Base-by-base conservation (phyloP, 2,113 vertebrate species). In the Serilophus lunatus region DNA sequence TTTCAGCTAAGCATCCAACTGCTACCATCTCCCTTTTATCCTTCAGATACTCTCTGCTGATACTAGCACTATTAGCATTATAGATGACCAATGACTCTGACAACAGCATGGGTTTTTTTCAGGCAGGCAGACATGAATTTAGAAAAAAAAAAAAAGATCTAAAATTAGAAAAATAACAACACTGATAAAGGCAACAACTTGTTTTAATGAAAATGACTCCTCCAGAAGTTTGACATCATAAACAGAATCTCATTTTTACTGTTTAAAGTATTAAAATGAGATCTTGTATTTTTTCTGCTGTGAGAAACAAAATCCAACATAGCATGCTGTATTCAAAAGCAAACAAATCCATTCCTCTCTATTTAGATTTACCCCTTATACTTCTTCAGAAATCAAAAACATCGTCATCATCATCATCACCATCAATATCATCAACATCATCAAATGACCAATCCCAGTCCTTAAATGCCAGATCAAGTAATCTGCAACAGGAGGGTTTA, bases 381-480 rank as follows among this genome's bases (percentile, higher is more conserved):
- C 93, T 98, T 98, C 97, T 98, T 99, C 98, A 99, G 98, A 99
- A 99, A 99, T 98, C 98, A 99, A 99, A 99, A 95, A 98, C 98
- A 98, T 98, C 98, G 97, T 98, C 99, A 98, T 99, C 99, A 98
- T 97, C 98, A 86, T 90, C 87, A 89, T 98, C 97, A 96, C 98
- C 98, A 98, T 98, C 98, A 98, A 98, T 98, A 98, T 98, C 98
- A 92, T 98, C 98, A 95, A 98, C 97, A 97, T 99, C 99, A 98
- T 99, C 99, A 98, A 99, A 97, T 36, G 98, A 98, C 99, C 99
- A 99, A 98, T 98, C 98, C 99, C 98, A 99, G 98, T 99, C 99
- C 97, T 99, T 99, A 97, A 99, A 98, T 97, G 98, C 98, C 95
- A 98, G 98, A 98, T 99, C 99, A 98, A 99, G 98, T 97, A 98